Evolutionary conservation across 1,140 invertebrate genomes (phyloP).

Genomic region (Hermetia illucens): DNA sequence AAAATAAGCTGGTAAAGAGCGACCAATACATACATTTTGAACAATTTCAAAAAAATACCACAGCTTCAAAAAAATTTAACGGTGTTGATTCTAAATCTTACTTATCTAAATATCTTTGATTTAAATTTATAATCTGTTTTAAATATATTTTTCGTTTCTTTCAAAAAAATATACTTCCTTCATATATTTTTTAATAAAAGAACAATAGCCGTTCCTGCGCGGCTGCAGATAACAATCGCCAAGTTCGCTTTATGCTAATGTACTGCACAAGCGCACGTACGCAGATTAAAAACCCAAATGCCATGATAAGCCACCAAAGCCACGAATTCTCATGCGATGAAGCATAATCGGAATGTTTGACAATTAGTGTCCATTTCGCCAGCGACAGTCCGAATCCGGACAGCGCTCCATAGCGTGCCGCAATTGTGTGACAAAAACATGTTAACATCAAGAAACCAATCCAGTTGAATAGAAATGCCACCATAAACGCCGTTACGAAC

Average conservation of each 20-base stretch:
- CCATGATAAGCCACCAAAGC: constrained; percentile 83
- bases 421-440: constrained; percentile 88
- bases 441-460: constrained; percentile 82
- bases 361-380: constrained; percentile 88
- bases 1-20: no score
- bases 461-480: constrained; percentile 88
- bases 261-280: constrained; percentile 79
- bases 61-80: no score
- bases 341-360: constrained; percentile 76
- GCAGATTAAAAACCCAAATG: constrained; percentile 77
- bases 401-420: constrained; percentile 79
- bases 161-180: no score
- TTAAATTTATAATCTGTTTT: no score
- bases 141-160: no score
- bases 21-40: no score
- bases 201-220: constrained; percentile 74
- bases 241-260: constrained; percentile 77
- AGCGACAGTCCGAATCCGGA: constrained; percentile 84
- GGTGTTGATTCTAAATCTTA: no score
- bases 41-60: no score
- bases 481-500: constrained; percentile 76
- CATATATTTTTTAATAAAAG: constrained; percentile 76
- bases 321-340: constrained; percentile 74
- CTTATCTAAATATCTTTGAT: no score
- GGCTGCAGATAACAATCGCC: constrained; percentile 68